Conservation (phyloP, 2,797 vertebrate genomes). For the Manis pentadactyla region DNA sequence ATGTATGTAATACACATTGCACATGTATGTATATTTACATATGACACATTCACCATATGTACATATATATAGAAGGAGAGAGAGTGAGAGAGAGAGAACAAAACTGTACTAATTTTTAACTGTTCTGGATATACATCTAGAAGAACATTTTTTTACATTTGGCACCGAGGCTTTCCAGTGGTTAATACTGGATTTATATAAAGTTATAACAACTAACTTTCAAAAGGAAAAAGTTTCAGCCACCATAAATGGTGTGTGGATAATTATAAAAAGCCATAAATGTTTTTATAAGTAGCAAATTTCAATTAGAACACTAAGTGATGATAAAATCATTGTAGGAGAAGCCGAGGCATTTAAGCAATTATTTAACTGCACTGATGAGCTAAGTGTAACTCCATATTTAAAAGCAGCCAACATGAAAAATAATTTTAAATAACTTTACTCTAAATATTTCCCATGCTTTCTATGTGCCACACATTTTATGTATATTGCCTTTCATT, state of each 20-base stretch:
- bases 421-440: constrained; percentile 9
- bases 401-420: constrained; percentile 31
- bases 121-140: background rate
- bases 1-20: background rate
- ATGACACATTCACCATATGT: background rate
- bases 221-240: constrained; percentile 43
- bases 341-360: constrained; percentile 1
- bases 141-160: constrained; percentile 27
- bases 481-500: background rate
- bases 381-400: background rate
- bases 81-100: background rate
- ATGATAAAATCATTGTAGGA: constrained; percentile 10
- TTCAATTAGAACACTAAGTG: constrained; percentile 43
- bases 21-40: background rate
- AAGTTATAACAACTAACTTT: constrained; percentile 51
- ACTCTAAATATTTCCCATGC: background rate
- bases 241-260: constrained; percentile 38
- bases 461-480: background rate
- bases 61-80: too few species aligned
- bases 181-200: constrained; percentile 6
- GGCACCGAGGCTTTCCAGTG: background rate
- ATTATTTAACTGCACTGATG: constrained; percentile 1
- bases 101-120: constrained; percentile 16
- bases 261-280: constrained; percentile 56
- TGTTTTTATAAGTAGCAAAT: constrained; percentile 52